These are phyloP conservation scores for Apodemus agrarius DNA, from an alignment of 2,797 vertebrate species.

Conservation along the genomic window DNA sequence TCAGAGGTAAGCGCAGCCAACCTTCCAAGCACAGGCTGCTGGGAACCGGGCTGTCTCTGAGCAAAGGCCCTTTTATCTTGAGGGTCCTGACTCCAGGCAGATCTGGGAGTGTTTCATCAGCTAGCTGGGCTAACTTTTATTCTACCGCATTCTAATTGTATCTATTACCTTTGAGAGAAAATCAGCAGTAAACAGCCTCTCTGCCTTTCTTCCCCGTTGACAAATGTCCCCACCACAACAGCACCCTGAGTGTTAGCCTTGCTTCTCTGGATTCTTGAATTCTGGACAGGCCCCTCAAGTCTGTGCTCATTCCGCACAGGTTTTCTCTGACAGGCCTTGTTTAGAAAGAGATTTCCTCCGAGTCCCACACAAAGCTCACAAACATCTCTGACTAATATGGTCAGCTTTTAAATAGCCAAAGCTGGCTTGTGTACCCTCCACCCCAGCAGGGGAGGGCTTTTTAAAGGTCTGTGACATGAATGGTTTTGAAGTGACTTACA, in stretches of 20 bases:
- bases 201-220: background rate
- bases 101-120: background rate
- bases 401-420: background rate
- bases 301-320: background rate
- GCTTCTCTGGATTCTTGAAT: background rate
- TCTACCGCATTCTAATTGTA: background rate
- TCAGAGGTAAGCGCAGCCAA: background rate
- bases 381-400: background rate
- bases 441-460: background rate
- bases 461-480: background rate
- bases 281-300: background rate
- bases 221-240: background rate
- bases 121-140: background rate
- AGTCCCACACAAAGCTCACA: background rate
- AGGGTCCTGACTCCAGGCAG: background rate
- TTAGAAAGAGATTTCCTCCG: background rate
- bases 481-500: slow-evolving; percentile 17
- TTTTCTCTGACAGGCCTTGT: background rate
- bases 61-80: background rate
- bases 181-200: background rate
- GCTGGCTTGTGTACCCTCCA: background rate
- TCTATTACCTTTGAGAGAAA: background rate
- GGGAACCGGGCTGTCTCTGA: background rate
- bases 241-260: background rate
- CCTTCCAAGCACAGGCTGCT: background rate